These are phyloP conservation scores for Passer montanus DNA, from an alignment of 2,113 vertebrate species.

Conservation along the genomic window DNA sequence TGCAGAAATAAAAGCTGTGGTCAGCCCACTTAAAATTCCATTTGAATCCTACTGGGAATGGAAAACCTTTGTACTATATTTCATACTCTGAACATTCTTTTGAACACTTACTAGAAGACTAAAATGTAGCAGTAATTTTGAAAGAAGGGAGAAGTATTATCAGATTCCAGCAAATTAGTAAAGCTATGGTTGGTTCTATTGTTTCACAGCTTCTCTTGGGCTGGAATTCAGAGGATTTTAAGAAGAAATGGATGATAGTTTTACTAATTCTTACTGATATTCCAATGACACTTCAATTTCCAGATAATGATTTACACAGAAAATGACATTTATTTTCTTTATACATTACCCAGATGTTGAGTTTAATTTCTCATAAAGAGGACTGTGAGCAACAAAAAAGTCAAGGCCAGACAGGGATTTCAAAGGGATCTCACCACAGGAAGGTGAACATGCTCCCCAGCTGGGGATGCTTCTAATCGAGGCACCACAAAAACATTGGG, in stretches of 20 bases:
- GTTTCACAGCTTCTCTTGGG: background rate
- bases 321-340: background rate
- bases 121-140: background rate
- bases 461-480: background rate
- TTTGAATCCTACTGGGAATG: conserved; percentile 43
- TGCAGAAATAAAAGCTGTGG: conserved; percentile 57
- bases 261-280: background rate
- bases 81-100: background rate
- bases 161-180: background rate
- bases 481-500: background rate
- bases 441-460: background rate
- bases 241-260: background rate
- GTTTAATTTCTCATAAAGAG: background rate
- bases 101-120: conserved; percentile 9
- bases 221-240: background rate
- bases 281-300: background rate
- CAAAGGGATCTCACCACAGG: background rate
- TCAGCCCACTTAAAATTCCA: conserved; percentile 58
- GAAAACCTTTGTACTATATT: conserved; percentile 7
- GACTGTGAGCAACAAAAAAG: background rate
- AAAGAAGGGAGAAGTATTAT: background rate
- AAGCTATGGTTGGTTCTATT: background rate
- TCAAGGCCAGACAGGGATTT: background rate
- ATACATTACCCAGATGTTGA: background rate
- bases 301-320: background rate